Conservation (phyloP, 2,797 vertebrate genomes). For the Xenops minutus region DNA sequence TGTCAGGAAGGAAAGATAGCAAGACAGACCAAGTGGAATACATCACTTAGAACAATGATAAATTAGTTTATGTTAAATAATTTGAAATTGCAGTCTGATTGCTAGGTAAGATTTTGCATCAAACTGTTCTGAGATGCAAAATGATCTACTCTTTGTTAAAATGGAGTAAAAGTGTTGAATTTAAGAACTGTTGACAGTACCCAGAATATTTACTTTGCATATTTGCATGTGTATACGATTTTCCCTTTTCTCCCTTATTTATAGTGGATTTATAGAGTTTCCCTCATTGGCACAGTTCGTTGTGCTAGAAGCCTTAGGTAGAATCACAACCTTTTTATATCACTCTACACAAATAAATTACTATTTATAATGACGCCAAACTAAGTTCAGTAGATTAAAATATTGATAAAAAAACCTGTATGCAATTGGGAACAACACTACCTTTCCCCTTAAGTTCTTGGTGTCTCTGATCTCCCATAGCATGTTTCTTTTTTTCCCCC, state of each 20-base stretch:
- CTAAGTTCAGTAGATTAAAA: neutral
- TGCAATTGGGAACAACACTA: neutral
- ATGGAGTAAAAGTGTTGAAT: neutral
- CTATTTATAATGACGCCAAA: neutral
- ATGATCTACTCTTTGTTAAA: neutral
- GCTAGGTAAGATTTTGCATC: neutral
- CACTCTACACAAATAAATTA: neutral
- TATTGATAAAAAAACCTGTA: neutral
- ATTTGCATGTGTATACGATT: neutral
- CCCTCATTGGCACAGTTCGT: neutral
- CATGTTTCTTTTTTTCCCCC: neutral
- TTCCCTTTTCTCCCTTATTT: neutral
- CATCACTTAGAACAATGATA: rapidly evolving
- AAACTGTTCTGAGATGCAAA: neutral
- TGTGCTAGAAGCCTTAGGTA: neutral
- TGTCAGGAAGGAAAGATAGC: neutral
- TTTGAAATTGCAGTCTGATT: neutral
- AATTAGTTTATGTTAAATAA: neutral
- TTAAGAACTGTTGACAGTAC: neutral
- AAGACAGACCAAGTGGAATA: neutral
- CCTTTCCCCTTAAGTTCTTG: neutral
- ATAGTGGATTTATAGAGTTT: neutral
- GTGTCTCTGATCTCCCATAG: neutral
- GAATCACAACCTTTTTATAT: neutral
- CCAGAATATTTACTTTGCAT: neutral